A percentile compares a stretch with the other conserved stretches of the same genome.
These are phyloP conservation scores for Amaurobius ferox DNA, from an alignment of 2,888 invertebrate genomes.

Conservation along the genomic window DNA sequence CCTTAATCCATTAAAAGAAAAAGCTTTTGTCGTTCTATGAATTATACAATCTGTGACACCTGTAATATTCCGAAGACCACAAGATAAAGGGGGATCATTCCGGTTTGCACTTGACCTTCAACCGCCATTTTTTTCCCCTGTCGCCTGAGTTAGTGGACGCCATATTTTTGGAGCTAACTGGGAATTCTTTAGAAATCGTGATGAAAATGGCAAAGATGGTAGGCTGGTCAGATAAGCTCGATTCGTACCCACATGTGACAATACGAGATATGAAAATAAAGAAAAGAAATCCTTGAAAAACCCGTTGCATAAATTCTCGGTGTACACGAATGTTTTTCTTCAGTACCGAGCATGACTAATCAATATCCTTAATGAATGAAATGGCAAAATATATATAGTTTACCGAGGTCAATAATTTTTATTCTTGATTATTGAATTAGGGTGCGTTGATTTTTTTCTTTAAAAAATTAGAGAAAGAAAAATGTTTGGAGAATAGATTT, in stretches of 20 bases:
- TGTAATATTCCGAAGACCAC: neutral
- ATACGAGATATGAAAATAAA: neutral
- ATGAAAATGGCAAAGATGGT: neutral
- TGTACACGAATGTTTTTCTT: too few species aligned
- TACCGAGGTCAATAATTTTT: too few species aligned
- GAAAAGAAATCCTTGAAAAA: neutral
- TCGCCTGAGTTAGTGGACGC: neutral
- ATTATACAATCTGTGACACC: neutral
- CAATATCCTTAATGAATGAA: too few species aligned
- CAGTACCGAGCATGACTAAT: too few species aligned
- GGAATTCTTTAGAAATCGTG: neutral
- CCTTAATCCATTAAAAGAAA: neutral
- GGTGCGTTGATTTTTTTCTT: too few species aligned
- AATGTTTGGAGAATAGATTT: too few species aligned
- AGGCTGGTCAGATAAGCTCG: neutral
- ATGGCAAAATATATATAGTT: too few species aligned
- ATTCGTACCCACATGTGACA: neutral
- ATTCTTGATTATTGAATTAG: too few species aligned
- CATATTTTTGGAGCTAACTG: neutral
- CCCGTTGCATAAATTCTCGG: neutral
- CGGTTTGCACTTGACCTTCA: constrained; percentile 9
- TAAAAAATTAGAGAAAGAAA: too few species aligned
- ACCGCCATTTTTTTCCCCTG: neutral
- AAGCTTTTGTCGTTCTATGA: neutral
- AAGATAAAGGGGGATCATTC: neutral